These are phyloP conservation scores for Diachasmimorpha longicaudata DNA, from an alignment of 1,140 invertebrate genomes.

Conservation along the genomic window DNA sequence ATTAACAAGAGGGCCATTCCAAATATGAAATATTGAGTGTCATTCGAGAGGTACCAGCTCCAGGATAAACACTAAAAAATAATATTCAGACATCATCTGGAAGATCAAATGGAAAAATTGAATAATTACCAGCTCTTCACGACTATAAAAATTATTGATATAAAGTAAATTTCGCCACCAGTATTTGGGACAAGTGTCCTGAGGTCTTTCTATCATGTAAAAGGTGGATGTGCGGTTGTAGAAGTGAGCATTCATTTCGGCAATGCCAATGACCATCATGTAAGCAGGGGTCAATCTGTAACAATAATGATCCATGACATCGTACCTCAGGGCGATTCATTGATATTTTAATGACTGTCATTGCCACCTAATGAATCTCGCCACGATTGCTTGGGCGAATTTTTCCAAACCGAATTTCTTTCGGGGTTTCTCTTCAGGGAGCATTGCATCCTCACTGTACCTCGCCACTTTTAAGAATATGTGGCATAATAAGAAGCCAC, in stretches of 20 bases:
- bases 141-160: slow-evolving; percentile 67
- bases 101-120: too few species aligned
- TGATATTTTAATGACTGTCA: background rate
- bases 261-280: slow-evolving; percentile 61
- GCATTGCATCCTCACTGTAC: slow-evolving; percentile 36
- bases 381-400: slow-evolving; percentile 45
- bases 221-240: slow-evolving; percentile 61
- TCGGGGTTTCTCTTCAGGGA: slow-evolving; percentile 31
- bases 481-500: slow-evolving; percentile 60
- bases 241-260: slow-evolving; percentile 61
- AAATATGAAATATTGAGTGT: slow-evolving; percentile 80
- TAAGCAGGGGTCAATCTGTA: slow-evolving; percentile 65
- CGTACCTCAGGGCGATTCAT: too few species aligned
- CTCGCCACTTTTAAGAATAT: slow-evolving; percentile 48
- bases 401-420: slow-evolving; percentile 21
- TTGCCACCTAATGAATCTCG: slow-evolving; percentile 59
- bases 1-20: slow-evolving; percentile 61
- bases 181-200: slow-evolving; percentile 64
- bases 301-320: slow-evolving; percentile 11
- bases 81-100: too few species aligned
- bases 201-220: slow-evolving; percentile 59
- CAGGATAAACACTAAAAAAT: slow-evolving; percentile 73
- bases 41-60: slow-evolving; percentile 83
- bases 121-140: slow-evolving; percentile 59
- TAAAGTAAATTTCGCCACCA: slow-evolving; percentile 73